phyloP scores from a whole-genome alignment of 1,140 invertebrate species.

The Elymnias hypermnestra region DNA sequence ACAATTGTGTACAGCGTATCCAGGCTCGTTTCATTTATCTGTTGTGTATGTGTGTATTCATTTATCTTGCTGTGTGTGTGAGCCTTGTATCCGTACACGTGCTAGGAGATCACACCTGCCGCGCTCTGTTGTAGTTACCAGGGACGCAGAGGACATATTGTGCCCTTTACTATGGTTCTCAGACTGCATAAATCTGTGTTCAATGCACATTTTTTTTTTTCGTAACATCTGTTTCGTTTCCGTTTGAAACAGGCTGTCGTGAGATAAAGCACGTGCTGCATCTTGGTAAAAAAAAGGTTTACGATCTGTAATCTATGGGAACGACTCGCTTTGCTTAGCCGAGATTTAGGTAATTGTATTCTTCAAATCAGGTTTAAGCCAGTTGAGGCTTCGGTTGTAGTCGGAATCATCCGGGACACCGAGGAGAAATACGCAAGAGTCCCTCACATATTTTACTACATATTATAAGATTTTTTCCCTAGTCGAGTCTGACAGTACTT shows the following conservation, averaged over 20 bases:
- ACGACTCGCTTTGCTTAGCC: background rate
- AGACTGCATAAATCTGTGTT: constrained; percentile 25
- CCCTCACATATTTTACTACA: no score
- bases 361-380: no score
- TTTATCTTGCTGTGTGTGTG: constrained; percentile 28
- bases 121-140: constrained; percentile 19
- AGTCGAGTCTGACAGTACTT: no score
- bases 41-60: constrained; percentile 29
- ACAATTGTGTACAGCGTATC: constrained; percentile 39
- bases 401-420: no score
- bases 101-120: constrained; percentile 57
- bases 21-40: constrained; percentile 7
- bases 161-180: no score
- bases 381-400: no score
- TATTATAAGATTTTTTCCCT: no score
- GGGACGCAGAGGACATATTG: no score
- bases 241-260: constrained; percentile 30
- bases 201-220: constrained; percentile 38
- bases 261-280: constrained; percentile 43
- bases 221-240: constrained; percentile 47
- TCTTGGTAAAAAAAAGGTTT: background rate
- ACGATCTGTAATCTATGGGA: constrained; percentile 2
- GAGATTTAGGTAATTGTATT: no score
- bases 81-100: constrained; percentile 29
- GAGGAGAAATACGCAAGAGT: no score